Evolutionary conservation across 2,888 invertebrate species (phyloP).

Genomic region (Ormyrus nitidulus): DNA sequence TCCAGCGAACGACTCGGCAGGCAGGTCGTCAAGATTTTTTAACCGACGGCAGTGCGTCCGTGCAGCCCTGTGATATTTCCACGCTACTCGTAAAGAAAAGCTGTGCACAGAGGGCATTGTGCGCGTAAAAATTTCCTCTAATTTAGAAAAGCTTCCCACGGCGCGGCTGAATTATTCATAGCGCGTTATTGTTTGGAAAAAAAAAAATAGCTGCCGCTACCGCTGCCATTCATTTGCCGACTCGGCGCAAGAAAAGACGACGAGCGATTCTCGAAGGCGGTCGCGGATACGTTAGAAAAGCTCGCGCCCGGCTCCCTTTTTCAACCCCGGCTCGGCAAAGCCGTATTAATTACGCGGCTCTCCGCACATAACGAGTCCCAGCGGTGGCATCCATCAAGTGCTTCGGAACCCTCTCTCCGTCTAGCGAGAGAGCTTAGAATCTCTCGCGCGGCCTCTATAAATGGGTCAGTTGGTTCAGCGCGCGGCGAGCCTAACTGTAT

Average conservation of each 20-base stretch:
- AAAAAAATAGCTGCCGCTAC: not conserved
- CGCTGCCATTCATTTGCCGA: too few species aligned
- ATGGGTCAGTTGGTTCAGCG: slow-evolving; percentile 58
- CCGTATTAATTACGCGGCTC: slow-evolving; percentile 49
- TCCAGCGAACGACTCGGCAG: too few species aligned
- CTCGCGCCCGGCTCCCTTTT: not conserved
- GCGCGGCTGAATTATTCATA: not conserved
- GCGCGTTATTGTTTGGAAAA: too few species aligned
- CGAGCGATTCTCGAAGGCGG: not conserved
- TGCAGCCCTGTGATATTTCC: too few species aligned
- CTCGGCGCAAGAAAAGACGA: not conserved
- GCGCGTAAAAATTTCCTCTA: slow-evolving; percentile 12
- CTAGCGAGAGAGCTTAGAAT: not conserved
- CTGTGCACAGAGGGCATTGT: not conserved
- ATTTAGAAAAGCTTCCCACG: slow-evolving; percentile 22
- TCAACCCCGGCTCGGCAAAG: slow-evolving; percentile 30
- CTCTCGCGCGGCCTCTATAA: slow-evolving; percentile 41
- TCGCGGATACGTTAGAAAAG: not conserved
- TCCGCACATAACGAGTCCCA: slow-evolving; percentile 53
- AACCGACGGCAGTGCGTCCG: too few species aligned
- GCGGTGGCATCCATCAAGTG: slow-evolving; percentile 52
- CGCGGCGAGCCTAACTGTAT: slow-evolving; percentile 54
- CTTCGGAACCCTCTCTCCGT: not conserved
- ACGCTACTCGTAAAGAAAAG: not conserved
- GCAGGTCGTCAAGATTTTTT: too few species aligned